Evolutionary conservation across 2,797 vertebrate genomes (phyloP).

Genomic region (Acanthopagrus latus): DNA sequence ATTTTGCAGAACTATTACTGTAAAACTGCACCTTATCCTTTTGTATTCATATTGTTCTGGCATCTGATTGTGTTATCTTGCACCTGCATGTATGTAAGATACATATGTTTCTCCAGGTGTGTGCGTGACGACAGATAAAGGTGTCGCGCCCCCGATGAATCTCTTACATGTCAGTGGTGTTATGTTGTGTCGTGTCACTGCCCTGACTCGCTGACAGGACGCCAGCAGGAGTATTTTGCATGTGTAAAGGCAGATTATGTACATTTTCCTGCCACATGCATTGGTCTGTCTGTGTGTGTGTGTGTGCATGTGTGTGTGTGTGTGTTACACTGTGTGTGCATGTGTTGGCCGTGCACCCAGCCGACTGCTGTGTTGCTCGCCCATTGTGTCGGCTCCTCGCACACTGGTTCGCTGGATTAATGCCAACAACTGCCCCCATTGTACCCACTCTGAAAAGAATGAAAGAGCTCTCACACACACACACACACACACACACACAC

Average conservation of each 20-base stretch:
- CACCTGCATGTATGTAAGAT: neutral
- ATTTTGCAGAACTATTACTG: too few relatives aligned
- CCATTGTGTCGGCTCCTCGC: conserved; percentile 73
- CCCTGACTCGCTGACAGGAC: conserved; percentile 45
- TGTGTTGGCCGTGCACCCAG: conserved; percentile 38
- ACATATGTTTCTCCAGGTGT: conserved; percentile 29
- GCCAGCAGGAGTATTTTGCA: conserved; percentile 50
- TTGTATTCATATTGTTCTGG: too few relatives aligned
- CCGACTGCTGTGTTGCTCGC: conserved; percentile 49
- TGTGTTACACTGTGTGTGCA: conserved; percentile 31
- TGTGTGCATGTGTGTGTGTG: neutral
- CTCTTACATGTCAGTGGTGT: conserved; percentile 58
- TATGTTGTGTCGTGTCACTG: conserved; percentile 62
- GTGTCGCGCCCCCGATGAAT: conserved; percentile 48
- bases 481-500: conserved; percentile 20
- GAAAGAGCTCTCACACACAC: conserved; percentile 51
- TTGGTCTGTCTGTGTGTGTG: conserved; percentile 9
- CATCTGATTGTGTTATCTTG: neutral
- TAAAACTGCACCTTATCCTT: too few relatives aligned
- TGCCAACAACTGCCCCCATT: conserved; percentile 78
- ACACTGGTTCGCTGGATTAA: conserved; percentile 71
- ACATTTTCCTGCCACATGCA: conserved; percentile 41
- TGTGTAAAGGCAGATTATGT: conserved; percentile 66
- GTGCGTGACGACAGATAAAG: conserved; percentile 49
- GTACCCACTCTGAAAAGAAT: conserved; percentile 69